These are phyloP conservation scores for Pseudolycoriella hygida DNA, from an alignment of 2,888 invertebrate species.

Conservation along the genomic window DNA sequence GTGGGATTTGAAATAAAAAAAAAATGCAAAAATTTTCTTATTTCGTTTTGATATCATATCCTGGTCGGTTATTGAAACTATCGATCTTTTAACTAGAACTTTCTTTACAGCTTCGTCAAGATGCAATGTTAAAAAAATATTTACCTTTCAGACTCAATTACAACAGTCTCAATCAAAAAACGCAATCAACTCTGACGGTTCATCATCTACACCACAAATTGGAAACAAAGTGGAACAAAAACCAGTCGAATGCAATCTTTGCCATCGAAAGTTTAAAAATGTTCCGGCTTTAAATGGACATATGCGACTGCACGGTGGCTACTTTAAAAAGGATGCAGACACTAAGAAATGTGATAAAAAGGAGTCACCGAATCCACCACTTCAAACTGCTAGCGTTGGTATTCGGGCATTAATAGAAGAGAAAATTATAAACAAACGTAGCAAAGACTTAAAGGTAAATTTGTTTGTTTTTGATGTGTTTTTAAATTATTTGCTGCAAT, in stretches of 20 bases:
- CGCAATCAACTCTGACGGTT: slow-evolving; percentile 11
- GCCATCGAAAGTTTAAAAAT: slow-evolving; percentile 92
- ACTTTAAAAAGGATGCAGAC: slow-evolving; percentile 87
- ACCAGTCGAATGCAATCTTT: slow-evolving; percentile 88
- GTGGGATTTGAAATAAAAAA: no score
- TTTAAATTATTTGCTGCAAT: background rate
- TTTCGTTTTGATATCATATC: no score
- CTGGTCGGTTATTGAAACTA: no score
- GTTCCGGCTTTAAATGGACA: slow-evolving; percentile 95
- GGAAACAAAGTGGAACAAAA: slow-evolving; percentile 44
- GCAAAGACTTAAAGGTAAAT: slow-evolving; percentile 28
- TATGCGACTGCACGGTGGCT: slow-evolving; percentile 94
- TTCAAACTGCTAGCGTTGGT: slow-evolving; percentile 84
- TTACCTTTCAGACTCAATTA: slow-evolving; percentile 15
- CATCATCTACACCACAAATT: slow-evolving; percentile 15
- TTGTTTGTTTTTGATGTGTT: background rate
- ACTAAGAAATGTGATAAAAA: slow-evolving; percentile 74
- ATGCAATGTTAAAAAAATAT: no score
- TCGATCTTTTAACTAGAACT: no score
- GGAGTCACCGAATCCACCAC: slow-evolving; percentile 61
- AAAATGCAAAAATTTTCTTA: no score
- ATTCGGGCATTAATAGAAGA: slow-evolving; percentile 82
- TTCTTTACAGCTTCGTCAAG: no score
- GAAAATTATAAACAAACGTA: slow-evolving; percentile 78
- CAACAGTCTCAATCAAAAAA: slow-evolving; percentile 16